phyloP scores from a whole-genome alignment of 2,113 vertebrate species.

The Solea solea region DNA sequence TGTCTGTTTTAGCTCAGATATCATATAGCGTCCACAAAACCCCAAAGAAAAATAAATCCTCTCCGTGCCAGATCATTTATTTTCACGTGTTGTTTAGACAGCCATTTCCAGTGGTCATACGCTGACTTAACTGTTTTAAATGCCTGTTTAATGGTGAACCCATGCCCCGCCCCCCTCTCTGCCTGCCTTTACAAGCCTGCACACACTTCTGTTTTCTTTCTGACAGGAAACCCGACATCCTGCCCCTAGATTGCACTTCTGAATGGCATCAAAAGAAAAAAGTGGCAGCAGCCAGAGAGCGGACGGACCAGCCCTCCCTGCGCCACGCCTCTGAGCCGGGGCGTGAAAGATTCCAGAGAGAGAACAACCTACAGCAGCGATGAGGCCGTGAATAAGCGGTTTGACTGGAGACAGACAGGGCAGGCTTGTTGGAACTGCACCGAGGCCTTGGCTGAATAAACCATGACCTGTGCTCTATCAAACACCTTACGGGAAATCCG shows the following conservation, averaged over 20 bases:
- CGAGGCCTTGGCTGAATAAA: slow-evolving; percentile 17
- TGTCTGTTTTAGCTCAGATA: slow-evolving; percentile 43
- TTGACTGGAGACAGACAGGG: slow-evolving; percentile 41
- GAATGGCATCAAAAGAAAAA: slow-evolving; percentile 55
- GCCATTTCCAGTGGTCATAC: slow-evolving; percentile 69
- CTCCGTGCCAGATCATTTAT: slow-evolving; percentile 56
- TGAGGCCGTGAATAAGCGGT: slow-evolving; percentile 30
- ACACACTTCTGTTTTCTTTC: slow-evolving; percentile 46
- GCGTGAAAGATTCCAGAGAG: slow-evolving; percentile 57
- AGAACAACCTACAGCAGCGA: slow-evolving; percentile 49
- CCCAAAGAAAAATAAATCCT: slow-evolving; percentile 61
- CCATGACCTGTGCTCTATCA: slow-evolving; percentile 40
- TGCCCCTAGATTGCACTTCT: slow-evolving; percentile 48
- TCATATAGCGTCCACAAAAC: slow-evolving; percentile 40
- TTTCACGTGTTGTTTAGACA: slow-evolving; percentile 74
- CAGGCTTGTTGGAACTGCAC: slow-evolving; percentile 39
- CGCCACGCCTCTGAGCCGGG: slow-evolving; percentile 47
- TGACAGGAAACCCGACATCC: slow-evolving; percentile 72
- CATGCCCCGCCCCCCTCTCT: slow-evolving; percentile 2
- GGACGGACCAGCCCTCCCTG: slow-evolving; percentile 44
- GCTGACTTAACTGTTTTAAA: slow-evolving; percentile 57
- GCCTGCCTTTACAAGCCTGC: slow-evolving; percentile 55
- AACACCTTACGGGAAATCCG: slow-evolving; percentile 40
- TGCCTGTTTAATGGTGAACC: slow-evolving; percentile 57
- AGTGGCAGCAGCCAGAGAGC: slow-evolving; percentile 24